Evolutionary conservation across 1,140 invertebrate species (phyloP).

Genomic region (Lutraria rhynchaena): DNA sequence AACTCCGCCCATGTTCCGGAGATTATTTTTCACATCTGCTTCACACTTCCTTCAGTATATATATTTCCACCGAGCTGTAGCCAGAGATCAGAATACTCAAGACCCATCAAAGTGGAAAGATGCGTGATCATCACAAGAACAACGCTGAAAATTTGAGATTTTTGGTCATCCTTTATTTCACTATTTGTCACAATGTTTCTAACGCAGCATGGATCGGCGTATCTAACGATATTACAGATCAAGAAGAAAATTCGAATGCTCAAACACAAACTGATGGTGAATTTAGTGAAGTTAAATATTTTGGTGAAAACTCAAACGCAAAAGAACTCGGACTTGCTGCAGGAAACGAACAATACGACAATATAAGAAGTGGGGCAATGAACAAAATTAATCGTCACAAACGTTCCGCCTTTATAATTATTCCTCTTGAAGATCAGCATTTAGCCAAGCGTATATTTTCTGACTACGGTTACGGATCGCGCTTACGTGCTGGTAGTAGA

Average conservation of each 20-base stretch:
- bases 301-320: not conserved
- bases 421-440: not conserved
- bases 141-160: no score
- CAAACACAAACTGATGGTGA: not conserved
- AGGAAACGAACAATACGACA: not conserved
- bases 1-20: no score
- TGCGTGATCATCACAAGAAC: no score
- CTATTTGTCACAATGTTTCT: no score
- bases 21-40: no score
- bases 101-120: no score
- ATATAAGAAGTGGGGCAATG: not conserved
- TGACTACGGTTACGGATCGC: slow-evolving; percentile 7
- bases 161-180: no score
- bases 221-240: no score
- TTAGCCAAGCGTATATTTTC: not conserved
- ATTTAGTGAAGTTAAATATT: not conserved
- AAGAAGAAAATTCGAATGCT: not conserved
- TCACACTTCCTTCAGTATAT: no score
- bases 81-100: no score
- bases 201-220: no score
- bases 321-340: not conserved
- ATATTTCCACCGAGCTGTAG: no score
- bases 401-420: not conserved
- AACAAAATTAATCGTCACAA: not conserved
- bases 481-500: not conserved